Base-by-base conservation (phyloP, 2,888 invertebrate genomes). In the Mythimna albipuncta region DNA sequence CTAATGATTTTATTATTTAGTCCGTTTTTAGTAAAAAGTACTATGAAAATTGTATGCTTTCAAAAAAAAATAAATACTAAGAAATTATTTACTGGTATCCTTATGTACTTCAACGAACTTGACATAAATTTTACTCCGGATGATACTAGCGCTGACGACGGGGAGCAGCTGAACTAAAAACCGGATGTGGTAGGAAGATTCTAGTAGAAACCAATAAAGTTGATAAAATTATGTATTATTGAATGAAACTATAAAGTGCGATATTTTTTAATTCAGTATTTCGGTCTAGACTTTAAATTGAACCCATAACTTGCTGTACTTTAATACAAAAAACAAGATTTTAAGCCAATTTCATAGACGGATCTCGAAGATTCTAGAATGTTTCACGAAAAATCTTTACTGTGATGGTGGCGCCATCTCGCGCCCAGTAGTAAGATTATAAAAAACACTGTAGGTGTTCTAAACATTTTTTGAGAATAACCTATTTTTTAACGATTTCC, bases 101-200 rank as follows among this genome's bases (percentile, higher is more conserved):
- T 87, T 32, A 64, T 52, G 38, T n/a, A 61, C 52, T 76, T 75
- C 65, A 72, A 54, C 67, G 75, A 75, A 82, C 81, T 82, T 67
- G 72, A 82, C 77, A 87, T 79, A 82, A 72, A 82, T 83, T 65
- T 67, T 72, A 76, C 72, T 68, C 83, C 91, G 95, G 95, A 95
- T 77, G 83, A 82, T 26, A 52, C 69, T 79, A 92, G 92, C 94
- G 93, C 91, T 54, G 1, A 35, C 11, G 61, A 89, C 87, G 94
- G 89, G 64, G 77, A 89, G 55, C 77, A 91, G 92, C 19, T 0
- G 69, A 87, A 91, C 83, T 86, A 91, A 50, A 61, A 44, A 78
- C 88, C 91, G 96, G 96, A 96, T 84, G 85, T 80, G 16, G 61
- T n/a, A 55, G 5, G 95, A 95, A 95, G 72, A 78, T 95, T 96